Conservation (phyloP, 1,140 invertebrate species). For the Drosophila sp. region DNA sequence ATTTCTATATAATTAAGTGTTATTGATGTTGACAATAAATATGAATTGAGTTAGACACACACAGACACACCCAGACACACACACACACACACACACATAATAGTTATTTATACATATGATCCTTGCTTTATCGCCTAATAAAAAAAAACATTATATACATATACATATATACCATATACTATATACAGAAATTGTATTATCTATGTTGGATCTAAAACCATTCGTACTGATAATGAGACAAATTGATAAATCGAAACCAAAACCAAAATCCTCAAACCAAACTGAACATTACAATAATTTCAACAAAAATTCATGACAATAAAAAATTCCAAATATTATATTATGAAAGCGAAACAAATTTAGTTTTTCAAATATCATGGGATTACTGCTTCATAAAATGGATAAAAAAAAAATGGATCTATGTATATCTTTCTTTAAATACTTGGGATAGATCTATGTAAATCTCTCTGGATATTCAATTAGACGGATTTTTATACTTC, state of each 20-base stretch:
- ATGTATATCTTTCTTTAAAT: too few relatives aligned
- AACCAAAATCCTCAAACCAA: neutral
- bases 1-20: constrained; percentile 63
- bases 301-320: constrained; percentile 15
- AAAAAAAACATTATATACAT: constrained; percentile 12
- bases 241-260: neutral
- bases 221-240: constrained; percentile 16
- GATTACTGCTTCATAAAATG: too few relatives aligned
- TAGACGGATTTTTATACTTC: too few relatives aligned
- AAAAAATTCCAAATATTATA: constrained; percentile 16
- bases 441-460: too few relatives aligned
- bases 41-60: constrained; percentile 50
- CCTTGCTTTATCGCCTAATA: neutral
- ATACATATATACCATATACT: constrained; percentile 21
- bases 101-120: neutral
- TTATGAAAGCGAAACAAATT: neutral
- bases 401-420: too few relatives aligned
- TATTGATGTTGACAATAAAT: constrained; percentile 78
- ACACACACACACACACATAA: neutral
- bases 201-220: constrained; percentile 11
- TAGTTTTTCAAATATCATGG: neutral
- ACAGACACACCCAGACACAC: neutral
- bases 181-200: constrained; percentile 1
- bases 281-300: constrained; percentile 4
- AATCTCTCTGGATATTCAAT: too few relatives aligned